Evolutionary conservation across 2,888 invertebrate species (phyloP), one percentile per base, ranked within the genome.

Genomic region (Dynastes hyllus): DNA sequence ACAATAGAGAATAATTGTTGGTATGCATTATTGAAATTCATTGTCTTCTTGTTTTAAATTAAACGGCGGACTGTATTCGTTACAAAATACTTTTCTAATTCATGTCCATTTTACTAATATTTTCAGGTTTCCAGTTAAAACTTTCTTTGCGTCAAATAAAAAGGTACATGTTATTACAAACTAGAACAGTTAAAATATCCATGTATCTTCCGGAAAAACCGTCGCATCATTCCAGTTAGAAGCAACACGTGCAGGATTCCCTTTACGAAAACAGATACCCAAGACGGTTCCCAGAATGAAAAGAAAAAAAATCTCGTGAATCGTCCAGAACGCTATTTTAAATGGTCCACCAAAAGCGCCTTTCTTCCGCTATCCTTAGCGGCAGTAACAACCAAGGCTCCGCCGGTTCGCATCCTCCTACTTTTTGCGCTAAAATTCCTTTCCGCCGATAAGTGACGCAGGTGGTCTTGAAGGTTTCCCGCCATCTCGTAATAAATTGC

Each of bases 361-460:
- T 61, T 61, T 8, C 22, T 22, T 61, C 27, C 61, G 63, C 27
- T 63, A 63, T 29, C 32, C 29, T 63, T 63, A 63, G 11, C 63
- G 63, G 1, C 1, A 16, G 11, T 55, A 58, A 58, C 22, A n/a
- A 22, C 55, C 8, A 16, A 22, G 55, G 27, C 55, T 22, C 22
- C 55, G 55, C 22, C 22, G 22, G 55, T 58, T 58, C 6, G 63
- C 63, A 13, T 65, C 63, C n/a, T 65, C 63, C 5, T 51, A 3
- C 51, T 69, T 69, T 50, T 69, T 69, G 32, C 51, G 51, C 9
- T 69, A 51, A 51, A 69, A 69, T 69, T 69, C 69, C 50, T 69
- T 69, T 45, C 13, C 27, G 69, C 69, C 69, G 51, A 69, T 69
- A 69, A 69, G 51, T 69, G 51, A 69, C 69, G 69, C 69, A 69